Evolutionary conservation across 37 sponge, comb jelly and placozoan genomes (phyloP).

Genomic region (Ianthella basta): DNA sequence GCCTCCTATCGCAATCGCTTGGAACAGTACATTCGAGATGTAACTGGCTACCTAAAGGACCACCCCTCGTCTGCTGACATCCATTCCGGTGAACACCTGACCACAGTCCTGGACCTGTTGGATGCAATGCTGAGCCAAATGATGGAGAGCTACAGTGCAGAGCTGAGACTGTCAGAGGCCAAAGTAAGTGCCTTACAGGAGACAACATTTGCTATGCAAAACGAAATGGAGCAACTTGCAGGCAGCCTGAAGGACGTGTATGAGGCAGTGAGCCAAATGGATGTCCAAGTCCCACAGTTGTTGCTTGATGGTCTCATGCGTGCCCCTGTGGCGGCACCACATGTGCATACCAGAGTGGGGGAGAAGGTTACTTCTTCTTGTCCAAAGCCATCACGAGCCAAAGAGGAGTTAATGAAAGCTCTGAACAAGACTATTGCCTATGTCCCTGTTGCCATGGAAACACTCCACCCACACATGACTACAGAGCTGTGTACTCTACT

Average conservation of each 20-base stretch:
- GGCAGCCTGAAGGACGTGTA: neutral
- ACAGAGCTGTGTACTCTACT: neutral
- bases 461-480: slow-evolving; percentile 1
- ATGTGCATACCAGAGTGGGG: neutral
- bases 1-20: slow-evolving; percentile 17
- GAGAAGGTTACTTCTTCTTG: neutral
- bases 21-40: slow-evolving; percentile 33
- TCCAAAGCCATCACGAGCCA: neutral
- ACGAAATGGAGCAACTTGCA: neutral
- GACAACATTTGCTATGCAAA: neutral
- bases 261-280: neutral
- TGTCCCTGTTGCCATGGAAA: slow-evolving; percentile 28
- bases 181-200: neutral
- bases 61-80: neutral
- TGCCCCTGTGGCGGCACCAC: no score
- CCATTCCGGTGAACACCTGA: neutral
- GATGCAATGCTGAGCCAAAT: neutral
- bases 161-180: neutral
- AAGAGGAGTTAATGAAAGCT: neutral
- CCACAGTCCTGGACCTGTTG: neutral
- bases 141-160: slow-evolving; percentile 1
- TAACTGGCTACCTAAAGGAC: slow-evolving; percentile 12
- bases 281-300: neutral
- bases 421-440: neutral
- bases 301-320: neutral